Evolutionary conservation across 2,797 vertebrate genomes (phyloP).

Genomic region (Acanthis flammea): DNA sequence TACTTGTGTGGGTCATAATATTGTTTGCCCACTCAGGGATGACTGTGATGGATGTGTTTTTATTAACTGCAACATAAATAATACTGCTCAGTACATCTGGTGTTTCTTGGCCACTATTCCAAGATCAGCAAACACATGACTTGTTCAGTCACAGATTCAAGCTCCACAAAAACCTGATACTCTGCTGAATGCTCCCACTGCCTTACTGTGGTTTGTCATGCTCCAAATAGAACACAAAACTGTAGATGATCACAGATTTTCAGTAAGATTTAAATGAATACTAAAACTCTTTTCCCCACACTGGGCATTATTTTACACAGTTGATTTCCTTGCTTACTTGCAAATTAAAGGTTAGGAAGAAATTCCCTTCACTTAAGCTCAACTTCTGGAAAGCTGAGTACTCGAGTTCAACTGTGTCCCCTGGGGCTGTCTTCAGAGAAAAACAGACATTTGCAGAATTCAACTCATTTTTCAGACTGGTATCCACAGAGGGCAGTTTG

Average conservation of each 20-base stretch:
- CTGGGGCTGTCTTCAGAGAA: not conserved
- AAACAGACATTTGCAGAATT: not conserved
- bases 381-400: not conserved
- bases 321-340: not conserved
- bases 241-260: not conserved
- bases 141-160: not conserved
- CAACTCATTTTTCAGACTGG: not conserved
- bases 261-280: not conserved
- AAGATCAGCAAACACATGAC: conserved; percentile 48
- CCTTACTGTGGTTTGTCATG: not conserved
- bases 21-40: conserved; percentile 25
- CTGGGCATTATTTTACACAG: not conserved
- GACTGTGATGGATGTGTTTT: conserved; percentile 55
- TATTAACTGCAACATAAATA: conserved; percentile 62
- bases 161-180: not conserved
- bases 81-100: conserved; percentile 35
- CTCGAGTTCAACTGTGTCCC: not conserved
- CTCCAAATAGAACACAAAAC: not conserved
- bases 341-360: not conserved
- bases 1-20: conserved; percentile 10
- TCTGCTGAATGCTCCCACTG: not conserved
- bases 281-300: not conserved
- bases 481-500: not conserved
- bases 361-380: not conserved
- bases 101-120: conserved; percentile 52